Base-by-base conservation (phyloP, 2,888 invertebrate species). In the Ectemnius continuus region DNA sequence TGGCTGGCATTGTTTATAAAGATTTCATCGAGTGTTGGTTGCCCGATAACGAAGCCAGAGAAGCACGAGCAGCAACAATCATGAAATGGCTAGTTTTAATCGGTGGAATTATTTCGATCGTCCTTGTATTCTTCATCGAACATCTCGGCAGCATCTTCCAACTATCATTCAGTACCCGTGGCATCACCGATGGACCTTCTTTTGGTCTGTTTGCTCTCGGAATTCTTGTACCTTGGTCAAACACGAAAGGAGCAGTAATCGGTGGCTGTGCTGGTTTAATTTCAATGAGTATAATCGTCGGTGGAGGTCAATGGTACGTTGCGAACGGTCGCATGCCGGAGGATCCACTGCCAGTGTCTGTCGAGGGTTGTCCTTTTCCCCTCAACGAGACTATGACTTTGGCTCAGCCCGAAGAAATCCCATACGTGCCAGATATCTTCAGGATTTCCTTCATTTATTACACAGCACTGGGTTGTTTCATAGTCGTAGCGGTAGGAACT, bases 191-290 rank as follows among this genome's bases (percentile, higher is more conserved):
- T n/a, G 95, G 95, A 2, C 94, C 95, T 0, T 88, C 94, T 4
- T 90, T 95, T 1, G 95, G 95, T 0, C 90, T 95, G 2, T 95
- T 95, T 84, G 92, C 93, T 0, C 87, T 95, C 20, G 95, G 95
- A 3, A 93, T 95, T 83, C 92, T 95, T 23, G 93, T 94, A 76
- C 94, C 95, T 0, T 93, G 93, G 84, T 93, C 93, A 0, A 94
- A 94, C 84, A 91, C 93, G 78, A 73, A 57, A 14, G 52, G 52
- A 11, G 52, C 52, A 14, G 4, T 52, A 1, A 16, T 52, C 6
- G 52, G 52, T 1, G 52, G 52, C 5, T 16, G 52, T 16, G 72
- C 76, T 5, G 82, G 88, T 18, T 59, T 90, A 13, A 16, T 86
- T 2, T 68, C 85, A 6, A 85, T 89, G 77, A 26, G 80, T 0